Evolutionary conservation across 53 echinoderm and acorn worm species (phyloP), one percentile per base, ranked within the genome.

Genomic region (Actinopyga echinites): DNA sequence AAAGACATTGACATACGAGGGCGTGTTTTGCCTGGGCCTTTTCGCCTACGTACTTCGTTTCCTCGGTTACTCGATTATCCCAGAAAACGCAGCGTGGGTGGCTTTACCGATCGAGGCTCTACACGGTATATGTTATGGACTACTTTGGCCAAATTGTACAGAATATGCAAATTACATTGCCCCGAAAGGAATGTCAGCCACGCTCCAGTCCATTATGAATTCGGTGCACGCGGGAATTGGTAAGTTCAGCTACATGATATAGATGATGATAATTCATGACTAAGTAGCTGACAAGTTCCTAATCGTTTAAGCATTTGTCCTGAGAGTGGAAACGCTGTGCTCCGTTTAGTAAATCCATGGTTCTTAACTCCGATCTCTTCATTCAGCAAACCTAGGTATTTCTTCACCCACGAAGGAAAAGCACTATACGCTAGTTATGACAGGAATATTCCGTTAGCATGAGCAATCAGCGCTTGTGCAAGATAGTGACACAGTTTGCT

Each of bases 111-210:
- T 90, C 21, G 93, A 93, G 42, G 52, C 87, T 4, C 67, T 93
- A 25, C 93, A 93, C 81, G 90, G 93, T 5, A 57, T 93, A 30
- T 84, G 84, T 52, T 90, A 64, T 44, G 93, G 93, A n/a, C 90
- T 90, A 8, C 20, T 90, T 26, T 93, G 89, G 89, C 84, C 93
- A 38, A 65, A 90, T 3, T 36, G 65, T 37, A 90, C 87, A 26
- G 63, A 75, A 43, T 93, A 90, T 59, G 68, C 63, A 26, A 87
- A 52, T 58, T n/a, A 87, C 29, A 78, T 82, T 5, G 84, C 93
- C 2, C 93, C 90, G 28, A 60, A 86, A 11, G 87, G 90, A 21
- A 87, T 90, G 90, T 75, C 84, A 6, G 79, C 90, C 12, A 93
- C 93, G 0, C 53, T 93, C 35, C 93, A 93, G 54, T 58, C 89